A percentile compares a stretch with the other conserved stretches of the same genome.
Conservation (phyloP, 2,888 invertebrate genomes). For the Patella pellucida region DNA sequence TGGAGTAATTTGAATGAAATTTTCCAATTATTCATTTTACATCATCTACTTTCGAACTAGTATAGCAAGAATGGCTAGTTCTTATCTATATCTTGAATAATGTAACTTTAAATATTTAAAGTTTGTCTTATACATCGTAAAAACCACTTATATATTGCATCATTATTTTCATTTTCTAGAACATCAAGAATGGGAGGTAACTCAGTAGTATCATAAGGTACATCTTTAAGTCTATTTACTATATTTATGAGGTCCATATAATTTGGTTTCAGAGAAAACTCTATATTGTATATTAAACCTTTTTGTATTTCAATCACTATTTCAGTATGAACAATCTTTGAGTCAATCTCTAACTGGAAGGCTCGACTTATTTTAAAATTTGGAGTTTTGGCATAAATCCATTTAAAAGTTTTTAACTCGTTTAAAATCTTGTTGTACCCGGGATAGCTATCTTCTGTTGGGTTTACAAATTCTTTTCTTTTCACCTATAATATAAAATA, state of each 20-base stretch:
- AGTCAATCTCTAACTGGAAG: slow-evolving; percentile 22
- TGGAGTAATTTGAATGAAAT: too few species aligned
- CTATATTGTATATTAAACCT: too few species aligned
- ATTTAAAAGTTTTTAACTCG: slow-evolving; percentile 50
- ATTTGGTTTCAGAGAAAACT: too few species aligned
- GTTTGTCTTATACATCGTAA: not conserved
- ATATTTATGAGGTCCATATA: too few species aligned
- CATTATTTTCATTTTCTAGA: not conserved
- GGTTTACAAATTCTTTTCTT: not conserved
- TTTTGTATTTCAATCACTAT: too few species aligned
- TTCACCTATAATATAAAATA: not conserved
- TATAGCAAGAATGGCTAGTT: too few species aligned
- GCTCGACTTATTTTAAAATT: slow-evolving; percentile 44
- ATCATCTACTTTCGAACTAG: too few species aligned
- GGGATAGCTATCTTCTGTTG: slow-evolving; percentile 41
- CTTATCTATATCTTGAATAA: too few species aligned
- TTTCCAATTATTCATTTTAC: too few species aligned
- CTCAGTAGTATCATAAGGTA: not conserved
- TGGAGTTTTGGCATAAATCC: slow-evolving; percentile 60
- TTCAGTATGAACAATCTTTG: not conserved
- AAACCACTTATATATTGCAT: not conserved
- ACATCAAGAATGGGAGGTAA: not conserved
- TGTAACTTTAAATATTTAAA: not conserved
- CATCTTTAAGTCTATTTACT: too few species aligned
- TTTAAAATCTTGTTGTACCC: slow-evolving; percentile 41